Percentiles rank a stretch among this genome's conserved stretches.
These are phyloP conservation scores for Rhinichthys osculus DNA, from an alignment of 2,797 vertebrate species.

Conservation along the genomic window DNA sequence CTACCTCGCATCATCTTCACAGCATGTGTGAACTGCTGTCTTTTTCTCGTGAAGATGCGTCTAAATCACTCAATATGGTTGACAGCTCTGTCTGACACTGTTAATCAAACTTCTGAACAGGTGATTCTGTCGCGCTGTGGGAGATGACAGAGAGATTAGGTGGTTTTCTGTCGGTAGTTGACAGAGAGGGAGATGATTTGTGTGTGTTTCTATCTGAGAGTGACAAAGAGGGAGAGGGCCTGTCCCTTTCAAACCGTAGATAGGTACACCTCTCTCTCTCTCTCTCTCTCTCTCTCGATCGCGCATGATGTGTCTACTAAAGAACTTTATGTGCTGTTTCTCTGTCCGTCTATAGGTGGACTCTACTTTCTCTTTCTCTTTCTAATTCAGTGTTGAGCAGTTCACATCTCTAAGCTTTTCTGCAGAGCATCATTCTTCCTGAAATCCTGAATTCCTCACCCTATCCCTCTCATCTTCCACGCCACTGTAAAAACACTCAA, in stretches of 20 bases:
- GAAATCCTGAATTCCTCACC: background rate
- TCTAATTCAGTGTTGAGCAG: background rate
- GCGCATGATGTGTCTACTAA: background rate
- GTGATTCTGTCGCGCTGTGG: conserved; percentile 54
- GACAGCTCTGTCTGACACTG: conserved; percentile 30
- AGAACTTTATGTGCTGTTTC: conserved; percentile 21
- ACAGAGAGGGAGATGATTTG: conserved; percentile 32
- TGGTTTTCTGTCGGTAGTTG: conserved; percentile 51
- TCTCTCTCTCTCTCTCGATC: conserved; percentile 24
- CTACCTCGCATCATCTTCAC: conserved; percentile 84
- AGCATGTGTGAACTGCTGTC: conserved; percentile 49
- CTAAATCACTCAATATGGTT: conserved; percentile 47
- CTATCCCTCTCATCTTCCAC: background rate
- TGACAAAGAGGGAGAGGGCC: conserved; percentile 53
- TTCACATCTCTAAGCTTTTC: background rate
- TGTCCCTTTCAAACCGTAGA: conserved; percentile 57
- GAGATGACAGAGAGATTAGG: conserved; percentile 58
- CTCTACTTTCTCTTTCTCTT: conserved; percentile 44
- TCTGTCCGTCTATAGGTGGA: conserved; percentile 30
- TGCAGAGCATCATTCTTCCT: background rate
- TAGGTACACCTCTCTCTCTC: conserved; percentile 13
- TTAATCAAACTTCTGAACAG: conserved; percentile 53
- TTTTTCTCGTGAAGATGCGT: conserved; percentile 34
- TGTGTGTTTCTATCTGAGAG: conserved; percentile 47
- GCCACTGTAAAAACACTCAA: background rate